Percentiles rank a stretch among this genome's conserved stretches.
phyloP scores from a whole-genome alignment of 2,888 invertebrate genomes.

The Tupiocoris notatus region DNA sequence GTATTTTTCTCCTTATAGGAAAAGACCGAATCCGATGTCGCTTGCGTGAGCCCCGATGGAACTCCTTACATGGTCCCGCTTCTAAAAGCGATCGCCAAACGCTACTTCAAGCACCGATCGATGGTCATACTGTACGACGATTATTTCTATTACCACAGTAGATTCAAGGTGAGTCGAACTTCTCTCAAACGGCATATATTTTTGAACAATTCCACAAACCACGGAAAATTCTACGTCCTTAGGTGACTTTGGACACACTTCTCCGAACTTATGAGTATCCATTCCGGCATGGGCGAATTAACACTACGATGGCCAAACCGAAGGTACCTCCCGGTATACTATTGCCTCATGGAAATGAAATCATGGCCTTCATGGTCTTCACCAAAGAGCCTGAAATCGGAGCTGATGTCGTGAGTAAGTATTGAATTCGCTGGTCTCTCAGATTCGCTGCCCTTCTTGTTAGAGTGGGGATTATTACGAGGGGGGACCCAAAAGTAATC shows the following conservation, averaged over 20 bases:
- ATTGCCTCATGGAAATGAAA: conserved; percentile 10
- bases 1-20: too few relatives aligned
- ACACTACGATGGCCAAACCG: conserved; percentile 34
- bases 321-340: conserved; percentile 12
- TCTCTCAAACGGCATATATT: not conserved
- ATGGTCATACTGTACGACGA: conserved; percentile 29
- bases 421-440: too few relatives aligned
- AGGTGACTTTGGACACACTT: not conserved
- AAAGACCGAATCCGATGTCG: not conserved
- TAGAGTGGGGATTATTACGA: too few relatives aligned
- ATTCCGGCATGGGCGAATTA: conserved; percentile 21
- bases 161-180: conserved; percentile 3
- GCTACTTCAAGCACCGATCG: conserved; percentile 18
- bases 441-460: too few relatives aligned
- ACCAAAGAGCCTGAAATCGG: conserved; percentile 35
- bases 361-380: conserved; percentile 30
- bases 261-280: conserved; percentile 5
- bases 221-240: not conserved
- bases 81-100: conserved; percentile 6
- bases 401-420: conserved; percentile 22
- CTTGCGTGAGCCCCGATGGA: conserved; percentile 9
- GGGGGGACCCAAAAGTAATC: too few relatives aligned
- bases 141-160: conserved; percentile 23
- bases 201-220: too few relatives aligned
- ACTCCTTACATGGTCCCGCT: conserved; percentile 29